Percentiles rank a stretch among this genome's conserved stretches.
phyloP scores from a whole-genome alignment of 2,888 invertebrate species.

The Lordiphosa andalusiaca region DNA sequence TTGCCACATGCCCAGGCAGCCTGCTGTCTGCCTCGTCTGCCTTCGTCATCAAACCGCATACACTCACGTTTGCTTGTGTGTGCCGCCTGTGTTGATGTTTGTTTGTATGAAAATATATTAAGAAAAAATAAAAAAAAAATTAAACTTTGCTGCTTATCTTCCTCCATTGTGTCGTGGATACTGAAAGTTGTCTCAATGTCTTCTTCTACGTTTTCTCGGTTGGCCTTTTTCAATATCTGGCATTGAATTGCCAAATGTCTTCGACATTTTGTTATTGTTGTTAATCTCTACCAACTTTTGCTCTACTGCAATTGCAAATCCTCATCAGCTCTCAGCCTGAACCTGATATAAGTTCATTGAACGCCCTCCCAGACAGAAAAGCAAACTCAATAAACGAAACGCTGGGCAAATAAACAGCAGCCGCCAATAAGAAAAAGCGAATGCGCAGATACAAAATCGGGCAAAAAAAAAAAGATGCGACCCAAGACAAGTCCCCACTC shows the following conservation, averaged over 20 bases:
- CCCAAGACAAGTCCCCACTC: constrained; percentile 19
- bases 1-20: constrained; percentile 48
- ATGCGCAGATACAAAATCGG: constrained; percentile 67
- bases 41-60: constrained; percentile 21
- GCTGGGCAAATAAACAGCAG: constrained; percentile 69
- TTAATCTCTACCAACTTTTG: constrained; percentile 2
- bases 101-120: constrained; percentile 68
- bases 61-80: constrained; percentile 18
- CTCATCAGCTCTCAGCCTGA: constrained; percentile 23
- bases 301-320: constrained; percentile 7
- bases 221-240: constrained; percentile 22
- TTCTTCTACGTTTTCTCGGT: constrained; percentile 16
- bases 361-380: constrained; percentile 52
- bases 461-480: constrained; percentile 33
- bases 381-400: constrained; percentile 71
- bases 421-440: constrained; percentile 69
- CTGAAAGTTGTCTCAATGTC: constrained; percentile 68
- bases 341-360: constrained; percentile 58
- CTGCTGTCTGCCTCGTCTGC: constrained; percentile 38
- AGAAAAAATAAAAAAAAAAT: constrained; percentile 36
- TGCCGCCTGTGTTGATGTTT: constrained; percentile 41
- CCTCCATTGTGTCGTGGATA: constrained; percentile 39
- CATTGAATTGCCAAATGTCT: constrained; percentile 8
- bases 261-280: constrained; percentile 7
- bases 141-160: constrained; percentile 25